phyloP scores from a whole-genome alignment of 2,888 invertebrate genomes.

The Hydrotaea cyrtoneurina region DNA sequence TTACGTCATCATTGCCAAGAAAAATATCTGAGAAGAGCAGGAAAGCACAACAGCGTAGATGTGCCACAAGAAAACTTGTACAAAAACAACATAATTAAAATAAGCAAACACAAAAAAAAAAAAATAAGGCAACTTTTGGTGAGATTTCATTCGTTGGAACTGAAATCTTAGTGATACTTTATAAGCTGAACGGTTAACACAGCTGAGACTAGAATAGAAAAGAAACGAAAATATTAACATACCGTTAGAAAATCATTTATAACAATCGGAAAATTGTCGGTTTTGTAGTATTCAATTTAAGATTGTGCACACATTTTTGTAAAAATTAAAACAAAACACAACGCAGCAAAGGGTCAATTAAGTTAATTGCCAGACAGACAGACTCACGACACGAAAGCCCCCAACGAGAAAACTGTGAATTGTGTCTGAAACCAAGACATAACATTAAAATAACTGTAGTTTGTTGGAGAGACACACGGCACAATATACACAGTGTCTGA shows the following conservation, averaged over 20 bases:
- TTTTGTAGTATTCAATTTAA: conserved; percentile 27
- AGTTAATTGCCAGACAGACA: conserved; percentile 39
- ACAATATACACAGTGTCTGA: background rate
- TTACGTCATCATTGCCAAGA: conserved; percentile 61
- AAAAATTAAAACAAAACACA: conserved; percentile 18
- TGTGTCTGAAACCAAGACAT: background rate
- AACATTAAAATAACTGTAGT: conserved; percentile 1
- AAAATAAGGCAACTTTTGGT: conserved; percentile 48
- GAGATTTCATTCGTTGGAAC: conserved; percentile 42
- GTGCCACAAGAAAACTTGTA: conserved; percentile 28
- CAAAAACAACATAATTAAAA: conserved; percentile 61
- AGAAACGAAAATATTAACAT: conserved; percentile 20
- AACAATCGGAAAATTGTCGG: background rate
- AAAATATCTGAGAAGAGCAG: conserved; percentile 31
- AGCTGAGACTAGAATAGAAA: conserved; percentile 20
- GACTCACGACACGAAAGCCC: background rate
- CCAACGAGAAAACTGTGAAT: background rate
- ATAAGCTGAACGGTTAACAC: conserved; percentile 60
- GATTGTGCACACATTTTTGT: background rate
- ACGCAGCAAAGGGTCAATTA: conserved; percentile 47
- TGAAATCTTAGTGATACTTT: conserved; percentile 60
- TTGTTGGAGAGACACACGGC: background rate
- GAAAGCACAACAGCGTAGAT: too few species aligned
- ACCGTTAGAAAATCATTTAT: too few species aligned
- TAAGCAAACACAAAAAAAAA: conserved; percentile 19